Evolutionary conservation across 2,888 invertebrate genomes (phyloP).

Genomic region (Mesorhabditis spiculigera): DNA sequence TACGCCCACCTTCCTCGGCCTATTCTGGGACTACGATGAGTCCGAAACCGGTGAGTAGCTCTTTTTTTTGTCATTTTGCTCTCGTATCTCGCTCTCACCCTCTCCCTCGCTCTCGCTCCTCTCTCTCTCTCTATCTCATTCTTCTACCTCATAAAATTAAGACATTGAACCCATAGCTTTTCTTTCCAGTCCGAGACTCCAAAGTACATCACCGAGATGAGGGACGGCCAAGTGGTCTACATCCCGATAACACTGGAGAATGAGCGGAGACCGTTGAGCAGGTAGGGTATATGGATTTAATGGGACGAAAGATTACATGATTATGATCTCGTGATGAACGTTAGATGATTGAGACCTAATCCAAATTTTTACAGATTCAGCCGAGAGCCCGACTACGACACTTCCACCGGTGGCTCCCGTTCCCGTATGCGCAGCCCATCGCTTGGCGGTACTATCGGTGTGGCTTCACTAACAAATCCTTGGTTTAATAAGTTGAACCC

Average conservation of each 20-base stretch:
- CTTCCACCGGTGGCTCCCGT: conserved; percentile 27
- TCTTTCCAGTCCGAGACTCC: not conserved
- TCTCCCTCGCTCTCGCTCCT: too few species aligned
- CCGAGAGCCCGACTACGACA: conserved; percentile 14
- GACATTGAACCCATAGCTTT: conserved; percentile 4
- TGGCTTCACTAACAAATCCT: not conserved
- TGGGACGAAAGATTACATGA: conserved; percentile 11
- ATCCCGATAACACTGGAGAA: conserved; percentile 46
- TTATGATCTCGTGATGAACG: not conserved
- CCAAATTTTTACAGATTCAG: not conserved
- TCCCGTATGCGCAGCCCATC: conserved; percentile 31
- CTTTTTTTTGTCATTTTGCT: conserved; percentile 16
- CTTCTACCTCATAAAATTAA: not conserved
- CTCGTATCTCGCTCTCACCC: not conserved
- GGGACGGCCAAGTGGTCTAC: conserved; percentile 47
- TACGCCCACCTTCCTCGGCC: not conserved
- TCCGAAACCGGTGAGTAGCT: conserved; percentile 6
- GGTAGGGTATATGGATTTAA: not conserved
- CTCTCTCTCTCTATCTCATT: too few species aligned
- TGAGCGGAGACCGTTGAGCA: conserved; percentile 16
- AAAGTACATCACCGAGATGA: conserved; percentile 17
- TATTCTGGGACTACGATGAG: not conserved
- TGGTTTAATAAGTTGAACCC: not conserved
- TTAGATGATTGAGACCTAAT: not conserved
- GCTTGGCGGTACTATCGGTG: conserved; percentile 25